A percentile compares a stretch with the other conserved stretches of the same genome.
phyloP scores from a whole-genome alignment of 2,888 invertebrate genomes.

The Pantelozetes paolii region DNA sequence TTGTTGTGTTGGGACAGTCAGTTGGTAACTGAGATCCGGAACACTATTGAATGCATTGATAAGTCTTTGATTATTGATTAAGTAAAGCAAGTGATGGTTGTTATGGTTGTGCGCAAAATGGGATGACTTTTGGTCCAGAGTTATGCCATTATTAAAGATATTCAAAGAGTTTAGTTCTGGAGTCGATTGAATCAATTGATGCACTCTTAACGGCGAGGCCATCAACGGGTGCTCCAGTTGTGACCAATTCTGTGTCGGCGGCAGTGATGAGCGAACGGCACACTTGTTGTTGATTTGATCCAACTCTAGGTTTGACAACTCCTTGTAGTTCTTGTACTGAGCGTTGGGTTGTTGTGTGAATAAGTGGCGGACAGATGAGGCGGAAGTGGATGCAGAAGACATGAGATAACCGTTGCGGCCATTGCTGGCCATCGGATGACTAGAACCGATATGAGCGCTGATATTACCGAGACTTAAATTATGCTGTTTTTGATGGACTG shows the following conservation, averaged over 20 bases:
- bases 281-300: conserved; percentile 22
- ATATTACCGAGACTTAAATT: conserved; percentile 30
- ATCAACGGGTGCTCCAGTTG: conserved; percentile 1
- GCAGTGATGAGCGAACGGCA: conserved; percentile 34
- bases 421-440: conserved; percentile 29
- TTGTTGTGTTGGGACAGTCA: background rate
- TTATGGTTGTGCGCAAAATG: conserved; percentile 10
- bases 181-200: conserved; percentile 48
- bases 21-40: conserved; percentile 21
- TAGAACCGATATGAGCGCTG: conserved; percentile 20
- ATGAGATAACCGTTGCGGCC: background rate
- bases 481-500: no score
- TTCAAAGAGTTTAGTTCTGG: conserved; percentile 50
- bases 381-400: conserved; percentile 2
- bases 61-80: conserved; percentile 9
- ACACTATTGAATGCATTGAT: conserved; percentile 8
- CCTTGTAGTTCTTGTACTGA: conserved; percentile 50
- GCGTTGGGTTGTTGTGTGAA: conserved; percentile 45
- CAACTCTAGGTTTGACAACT: conserved; percentile 48
- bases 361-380: conserved; percentile 21
- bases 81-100: conserved; percentile 31
- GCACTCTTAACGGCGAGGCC: background rate
- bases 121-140: background rate
- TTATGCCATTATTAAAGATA: conserved; percentile 7
- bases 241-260: conserved; percentile 5